These are phyloP conservation scores for Tenthredo mesomela DNA, from an alignment of 2,888 invertebrate species.

Conservation along the genomic window DNA sequence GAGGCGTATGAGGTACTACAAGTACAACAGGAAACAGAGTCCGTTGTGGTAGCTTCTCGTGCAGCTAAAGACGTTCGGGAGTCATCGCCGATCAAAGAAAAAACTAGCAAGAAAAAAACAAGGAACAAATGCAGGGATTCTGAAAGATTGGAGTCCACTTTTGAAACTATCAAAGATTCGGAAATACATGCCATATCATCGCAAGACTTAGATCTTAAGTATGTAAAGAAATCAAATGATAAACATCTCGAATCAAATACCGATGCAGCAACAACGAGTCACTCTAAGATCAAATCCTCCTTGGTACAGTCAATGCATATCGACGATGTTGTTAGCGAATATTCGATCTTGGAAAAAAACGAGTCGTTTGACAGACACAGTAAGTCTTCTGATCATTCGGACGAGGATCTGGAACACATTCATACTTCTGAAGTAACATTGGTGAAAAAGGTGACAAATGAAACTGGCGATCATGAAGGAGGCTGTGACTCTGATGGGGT, in stretches of 20 bases:
- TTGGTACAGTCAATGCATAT: neutral
- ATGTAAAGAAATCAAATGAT: conserved; percentile 1
- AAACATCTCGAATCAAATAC: neutral
- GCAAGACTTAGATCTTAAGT: neutral
- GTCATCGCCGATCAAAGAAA: conserved; percentile 24
- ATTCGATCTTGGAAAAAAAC: conserved; percentile 67
- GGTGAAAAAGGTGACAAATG: neutral
- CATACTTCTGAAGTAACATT: conserved; percentile 63
- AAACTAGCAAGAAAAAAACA: conserved; percentile 35
- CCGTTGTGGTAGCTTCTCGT: neutral
- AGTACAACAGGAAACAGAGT: neutral
- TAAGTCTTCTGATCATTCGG: conserved; percentile 65
- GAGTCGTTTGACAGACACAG: conserved; percentile 57
- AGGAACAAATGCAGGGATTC: conserved; percentile 29
- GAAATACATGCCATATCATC: conserved; percentile 45
- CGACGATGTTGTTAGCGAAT: conserved; percentile 59
- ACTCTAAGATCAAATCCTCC: neutral
- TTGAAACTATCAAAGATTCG: conserved; percentile 45
- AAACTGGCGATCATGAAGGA: neutral
- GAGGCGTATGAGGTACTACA: neutral
- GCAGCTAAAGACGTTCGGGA: neutral
- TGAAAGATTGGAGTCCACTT: conserved; percentile 24
- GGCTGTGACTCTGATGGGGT: neutral
- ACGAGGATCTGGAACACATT: conserved; percentile 73
- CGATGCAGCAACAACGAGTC: neutral